A percentile compares a stretch with the other conserved stretches of the same genome.
phyloP scores from a whole-genome alignment of 2,113 vertebrate genomes.

The Oriolus oriolus region DNA sequence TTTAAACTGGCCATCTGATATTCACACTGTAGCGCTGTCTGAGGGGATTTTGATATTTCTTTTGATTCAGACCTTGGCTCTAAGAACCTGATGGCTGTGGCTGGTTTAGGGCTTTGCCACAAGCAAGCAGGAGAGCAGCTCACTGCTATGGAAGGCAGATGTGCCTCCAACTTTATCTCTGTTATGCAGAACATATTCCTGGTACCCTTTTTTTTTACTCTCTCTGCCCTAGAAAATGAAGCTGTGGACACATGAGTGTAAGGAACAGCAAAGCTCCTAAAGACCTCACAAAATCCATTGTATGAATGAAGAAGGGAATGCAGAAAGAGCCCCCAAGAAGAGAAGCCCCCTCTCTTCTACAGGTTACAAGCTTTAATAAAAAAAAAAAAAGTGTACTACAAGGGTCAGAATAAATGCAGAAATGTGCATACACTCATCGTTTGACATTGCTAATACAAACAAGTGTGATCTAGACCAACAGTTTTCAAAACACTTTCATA shows the following conservation, averaged over 20 bases:
- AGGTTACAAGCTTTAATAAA: background rate
- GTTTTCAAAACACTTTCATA: background rate
- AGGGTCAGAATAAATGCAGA: background rate
- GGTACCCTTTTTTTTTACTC: background rate
- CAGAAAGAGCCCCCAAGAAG: background rate
- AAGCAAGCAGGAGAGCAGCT: background rate
- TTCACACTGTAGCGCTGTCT: background rate
- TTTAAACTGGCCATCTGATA: conserved; percentile 31
- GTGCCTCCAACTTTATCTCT: background rate
- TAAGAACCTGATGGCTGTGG: background rate
- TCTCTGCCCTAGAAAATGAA: background rate
- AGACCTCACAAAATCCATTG: background rate
- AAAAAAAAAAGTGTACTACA: background rate
- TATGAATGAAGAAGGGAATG: background rate
- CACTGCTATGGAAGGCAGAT: background rate
- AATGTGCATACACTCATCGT: fast-evolving
- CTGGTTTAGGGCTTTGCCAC: background rate
- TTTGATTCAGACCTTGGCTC: conserved; percentile 6
- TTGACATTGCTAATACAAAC: background rate
- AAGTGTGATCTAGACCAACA: background rate
- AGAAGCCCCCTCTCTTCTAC: background rate
- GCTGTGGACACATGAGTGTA: background rate
- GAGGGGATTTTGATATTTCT: conserved; percentile 3
- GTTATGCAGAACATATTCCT: background rate
- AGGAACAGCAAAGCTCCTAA: background rate